Evolutionary conservation across 2,797 vertebrate species (phyloP), one percentile per base, ranked within the genome.

Genomic region (Bryconaethiops microstoma): DNA sequence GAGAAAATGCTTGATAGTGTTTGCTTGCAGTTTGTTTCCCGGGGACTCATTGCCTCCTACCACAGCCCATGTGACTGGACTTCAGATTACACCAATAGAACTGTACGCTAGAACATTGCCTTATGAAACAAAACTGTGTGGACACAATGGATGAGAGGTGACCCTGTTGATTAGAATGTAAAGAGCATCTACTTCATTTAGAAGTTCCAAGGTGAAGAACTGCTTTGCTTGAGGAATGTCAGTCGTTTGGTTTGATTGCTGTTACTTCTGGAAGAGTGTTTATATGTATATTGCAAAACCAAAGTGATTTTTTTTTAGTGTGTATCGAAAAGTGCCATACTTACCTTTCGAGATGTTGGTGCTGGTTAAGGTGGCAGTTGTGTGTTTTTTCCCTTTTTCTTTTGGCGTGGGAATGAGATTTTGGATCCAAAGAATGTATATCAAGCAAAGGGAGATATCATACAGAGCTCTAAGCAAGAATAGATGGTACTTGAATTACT

Each of bases 21-120:
- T 35, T 63, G 69, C 55, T 68, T 76, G 71, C 45, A 40, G 64
- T 52, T 74, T 84, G 83, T 83, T 75, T 80, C 71, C 80, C 70
- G 77, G 23, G 48, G 74, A 25, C 35, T 55, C 64, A 42, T 60
- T 69, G 29, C 80, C 83, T 80, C 59, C 76, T 69, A 82, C 68
- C 80, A 78, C 88, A 92, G 86, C 87, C 55, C 76, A 29, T 79
- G 68, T 40, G 67, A 77, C 10, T 45, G 77, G 9, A 42, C 78
- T 78, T 59, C 68, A 67, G 82, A 85, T 74, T 29, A 78, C 65
- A 79, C 39, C 25, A 80, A 39, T 1, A 68, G 48, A 81, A 74
- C 45, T 55, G 79, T 80, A 57, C 69, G 75, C 73, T 78, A 29
- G 69, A 87, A 70, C 25, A 16, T 74, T 82, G 70, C 87, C 78